phyloP scores from a whole-genome alignment of 2,888 invertebrate species.

The Nymphalis urticae region DNA sequence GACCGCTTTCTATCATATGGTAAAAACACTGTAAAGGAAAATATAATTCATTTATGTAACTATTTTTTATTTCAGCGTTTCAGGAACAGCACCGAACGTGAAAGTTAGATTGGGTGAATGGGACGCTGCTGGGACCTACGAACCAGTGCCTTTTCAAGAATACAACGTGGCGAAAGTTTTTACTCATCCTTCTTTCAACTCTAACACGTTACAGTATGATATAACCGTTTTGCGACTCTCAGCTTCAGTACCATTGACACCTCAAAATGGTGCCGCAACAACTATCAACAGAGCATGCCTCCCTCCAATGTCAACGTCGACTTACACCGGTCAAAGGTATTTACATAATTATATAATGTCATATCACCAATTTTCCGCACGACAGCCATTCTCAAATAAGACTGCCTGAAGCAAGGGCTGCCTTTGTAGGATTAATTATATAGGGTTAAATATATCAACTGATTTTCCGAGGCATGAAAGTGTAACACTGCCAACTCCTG shows the following conservation, averaged over 20 bases:
- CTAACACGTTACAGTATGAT: conserved; percentile 88
- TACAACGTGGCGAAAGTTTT: conserved; percentile 81
- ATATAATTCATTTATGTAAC: neutral
- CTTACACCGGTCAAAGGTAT: conserved; percentile 78
- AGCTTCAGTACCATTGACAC: conserved; percentile 77
- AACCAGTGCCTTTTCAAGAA: conserved; percentile 85
- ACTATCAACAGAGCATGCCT: conserved; percentile 85
- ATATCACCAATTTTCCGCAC: too few species aligned
- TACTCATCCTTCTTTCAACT: conserved; percentile 85
- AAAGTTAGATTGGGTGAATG: conserved; percentile 89
- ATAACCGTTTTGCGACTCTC: conserved; percentile 89
- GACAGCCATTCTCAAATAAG: too few species aligned
- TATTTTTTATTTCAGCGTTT: conserved; percentile 52
- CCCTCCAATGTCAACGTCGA: conserved; percentile 65
- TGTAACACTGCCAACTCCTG: too few species aligned
- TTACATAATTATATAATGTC: neutral
- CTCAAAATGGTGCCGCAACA: conserved; percentile 67
- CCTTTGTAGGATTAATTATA: too few species aligned
- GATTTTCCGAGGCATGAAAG: too few species aligned
- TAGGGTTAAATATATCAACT: too few species aligned
- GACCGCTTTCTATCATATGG: too few species aligned
- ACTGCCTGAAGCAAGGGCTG: too few species aligned
- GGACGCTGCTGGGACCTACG: conserved; percentile 84
- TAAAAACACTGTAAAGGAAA: neutral
- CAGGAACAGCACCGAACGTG: conserved; percentile 76